phyloP scores from a whole-genome alignment of 2,888 invertebrate species.

The Polia nebulosa region DNA sequence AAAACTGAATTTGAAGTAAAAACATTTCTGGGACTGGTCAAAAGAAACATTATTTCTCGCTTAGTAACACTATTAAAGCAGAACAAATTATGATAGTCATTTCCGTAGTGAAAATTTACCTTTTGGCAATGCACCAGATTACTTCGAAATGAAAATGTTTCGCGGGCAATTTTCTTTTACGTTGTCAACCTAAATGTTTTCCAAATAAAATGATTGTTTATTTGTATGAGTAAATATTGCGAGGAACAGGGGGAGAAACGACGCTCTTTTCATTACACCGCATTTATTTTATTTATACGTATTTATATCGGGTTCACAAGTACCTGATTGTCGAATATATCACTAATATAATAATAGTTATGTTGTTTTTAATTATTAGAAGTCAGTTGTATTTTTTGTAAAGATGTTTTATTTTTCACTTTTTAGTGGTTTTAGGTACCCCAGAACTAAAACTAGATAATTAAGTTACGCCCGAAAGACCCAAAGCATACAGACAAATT shows the following conservation, averaged over 20 bases:
- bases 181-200: conserved; percentile 33
- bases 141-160: conserved; percentile 36
- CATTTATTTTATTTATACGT: conserved; percentile 64
- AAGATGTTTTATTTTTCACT: too few relatives aligned
- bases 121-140: conserved; percentile 55
- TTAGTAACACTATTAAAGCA: conserved; percentile 49
- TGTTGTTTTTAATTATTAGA: too few relatives aligned
- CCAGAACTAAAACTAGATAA: too few relatives aligned
- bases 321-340: background rate
- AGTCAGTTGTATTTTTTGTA: too few relatives aligned
- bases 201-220: conserved; percentile 41
- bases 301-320: conserved; percentile 64
- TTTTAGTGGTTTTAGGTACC: too few relatives aligned
- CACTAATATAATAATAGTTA: background rate
- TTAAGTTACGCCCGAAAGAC: too few relatives aligned
- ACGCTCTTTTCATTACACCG: conserved; percentile 42
- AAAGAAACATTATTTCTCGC: conserved; percentile 27
- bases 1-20: background rate
- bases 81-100: conserved; percentile 32
- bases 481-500: too few relatives aligned
- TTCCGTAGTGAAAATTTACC: conserved; percentile 44
- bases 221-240: conserved; percentile 40
- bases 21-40: background rate
- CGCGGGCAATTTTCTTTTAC: conserved; percentile 27
- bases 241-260: conserved; percentile 59